A percentile compares a stretch with the other conserved stretches of the same genome.
These are phyloP conservation scores for Rhopalosiphum maidis DNA, from an alignment of 1,140 invertebrate species.

Conservation along the genomic window DNA sequence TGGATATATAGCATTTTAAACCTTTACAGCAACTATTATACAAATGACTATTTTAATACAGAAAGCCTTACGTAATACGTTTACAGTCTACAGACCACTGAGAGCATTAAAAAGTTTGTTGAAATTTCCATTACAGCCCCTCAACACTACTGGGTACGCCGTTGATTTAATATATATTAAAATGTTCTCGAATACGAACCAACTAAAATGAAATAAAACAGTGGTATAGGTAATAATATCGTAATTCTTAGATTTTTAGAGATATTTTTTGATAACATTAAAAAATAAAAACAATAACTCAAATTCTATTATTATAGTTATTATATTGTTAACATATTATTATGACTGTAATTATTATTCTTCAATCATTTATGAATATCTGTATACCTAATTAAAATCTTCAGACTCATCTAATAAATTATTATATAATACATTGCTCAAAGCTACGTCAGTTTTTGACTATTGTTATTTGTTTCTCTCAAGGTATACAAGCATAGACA, in stretches of 20 bases:
- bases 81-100: background rate
- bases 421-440: background rate
- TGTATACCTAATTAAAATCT: background rate
- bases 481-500: background rate
- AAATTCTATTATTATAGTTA: background rate
- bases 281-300: background rate
- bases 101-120: background rate
- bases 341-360: background rate
- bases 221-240: too few species aligned
- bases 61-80: background rate
- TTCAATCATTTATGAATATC: background rate
- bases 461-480: conserved; percentile 33
- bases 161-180: background rate
- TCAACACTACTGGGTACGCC: background rate
- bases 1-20: background rate
- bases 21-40: background rate
- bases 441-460: background rate
- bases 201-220: too few species aligned
- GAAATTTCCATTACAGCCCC: background rate
- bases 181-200: background rate
- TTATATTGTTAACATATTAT: background rate
- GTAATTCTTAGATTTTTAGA: background rate
- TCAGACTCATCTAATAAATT: background rate
- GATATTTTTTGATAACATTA: background rate
- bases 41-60: background rate